These are phyloP conservation scores for Diadema setosum DNA, from an alignment of 35 echinoderm and acorn worm species.

Conservation along the genomic window DNA sequence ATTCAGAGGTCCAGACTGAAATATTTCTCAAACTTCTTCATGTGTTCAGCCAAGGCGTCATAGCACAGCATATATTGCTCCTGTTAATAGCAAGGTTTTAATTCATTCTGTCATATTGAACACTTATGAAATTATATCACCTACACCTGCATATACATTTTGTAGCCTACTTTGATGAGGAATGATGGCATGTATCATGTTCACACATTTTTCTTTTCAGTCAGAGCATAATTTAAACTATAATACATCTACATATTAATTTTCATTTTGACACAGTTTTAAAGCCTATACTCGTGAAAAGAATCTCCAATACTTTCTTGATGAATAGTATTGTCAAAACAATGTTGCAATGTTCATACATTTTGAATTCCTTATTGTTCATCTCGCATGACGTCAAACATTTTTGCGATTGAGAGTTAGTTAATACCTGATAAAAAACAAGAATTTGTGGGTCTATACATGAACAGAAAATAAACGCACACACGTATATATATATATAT, in stretches of 20 bases:
- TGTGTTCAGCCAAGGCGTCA: background rate
- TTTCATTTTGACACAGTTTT: background rate
- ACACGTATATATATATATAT: too few species aligned
- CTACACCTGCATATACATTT: background rate
- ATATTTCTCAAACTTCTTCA: slow-evolving; percentile 45
- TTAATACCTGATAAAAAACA: too few species aligned
- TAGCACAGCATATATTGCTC: slow-evolving; percentile 51
- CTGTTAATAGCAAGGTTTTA: slow-evolving; percentile 24
- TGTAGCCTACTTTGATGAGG: background rate
- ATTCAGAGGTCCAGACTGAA: background rate
- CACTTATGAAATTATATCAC: background rate
- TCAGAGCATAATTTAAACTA: background rate
- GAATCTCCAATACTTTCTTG: too few species aligned
- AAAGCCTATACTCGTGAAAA: too few species aligned
- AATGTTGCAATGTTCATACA: too few species aligned
- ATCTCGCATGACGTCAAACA: too few species aligned
- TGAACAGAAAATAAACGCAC: too few species aligned
- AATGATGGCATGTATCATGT: background rate
- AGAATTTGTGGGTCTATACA: too few species aligned
- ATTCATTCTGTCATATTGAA: too few species aligned
- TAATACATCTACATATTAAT: background rate
- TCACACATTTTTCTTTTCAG: background rate
- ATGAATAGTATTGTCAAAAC: too few species aligned
- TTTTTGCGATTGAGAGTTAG: too few species aligned
- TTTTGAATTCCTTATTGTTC: too few species aligned